A percentile compares a stretch with the other conserved stretches of the same genome.
Evolutionary conservation across 2,797 vertebrate genomes (phyloP).

Genomic region (Gymnoscopelus microlampas): DNA sequence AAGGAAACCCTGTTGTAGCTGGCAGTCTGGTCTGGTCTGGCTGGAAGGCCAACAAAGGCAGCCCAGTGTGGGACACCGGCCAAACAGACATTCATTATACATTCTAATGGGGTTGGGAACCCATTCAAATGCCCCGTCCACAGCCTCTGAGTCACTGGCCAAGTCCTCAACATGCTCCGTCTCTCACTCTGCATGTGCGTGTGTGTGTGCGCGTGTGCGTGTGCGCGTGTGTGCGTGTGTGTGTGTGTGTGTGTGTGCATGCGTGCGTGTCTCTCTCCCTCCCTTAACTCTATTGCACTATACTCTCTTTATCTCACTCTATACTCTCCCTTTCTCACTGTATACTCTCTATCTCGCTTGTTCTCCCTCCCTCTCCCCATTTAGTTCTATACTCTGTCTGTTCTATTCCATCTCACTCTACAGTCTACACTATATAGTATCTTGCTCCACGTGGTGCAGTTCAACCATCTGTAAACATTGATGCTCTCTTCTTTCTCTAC

Average conservation of each 20-base stretch:
- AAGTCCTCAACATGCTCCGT: slow-evolving; percentile 39
- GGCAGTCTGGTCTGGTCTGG: slow-evolving; percentile 35
- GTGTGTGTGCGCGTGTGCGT: slow-evolving; percentile 18
- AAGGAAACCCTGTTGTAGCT: slow-evolving; percentile 9
- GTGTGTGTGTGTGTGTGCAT: neutral
- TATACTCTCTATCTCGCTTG: neutral
- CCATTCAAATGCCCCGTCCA: slow-evolving; percentile 51
- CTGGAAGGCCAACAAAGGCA: slow-evolving; percentile 48
- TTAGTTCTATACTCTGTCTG: neutral
- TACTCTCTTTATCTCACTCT: slow-evolving; percentile 7
- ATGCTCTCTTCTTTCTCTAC: neutral
- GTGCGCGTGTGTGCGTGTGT: neutral
- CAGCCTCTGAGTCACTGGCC: slow-evolving; percentile 37
- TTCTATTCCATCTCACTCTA: no score
- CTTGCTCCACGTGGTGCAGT: no score
- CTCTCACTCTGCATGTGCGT: slow-evolving; percentile 8
- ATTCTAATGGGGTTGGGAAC: slow-evolving; percentile 51
- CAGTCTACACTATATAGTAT: no score
- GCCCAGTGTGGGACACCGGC: slow-evolving; percentile 37
- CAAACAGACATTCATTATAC: slow-evolving; percentile 57
- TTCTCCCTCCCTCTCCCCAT: neutral
- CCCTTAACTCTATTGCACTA: neutral
- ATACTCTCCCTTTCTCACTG: neutral
- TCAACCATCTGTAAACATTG: no score
- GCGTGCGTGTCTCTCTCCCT: slow-evolving; percentile 13